phyloP scores from a whole-genome alignment of 2,113 vertebrate species.

The Pygoscelis adeliae region DNA sequence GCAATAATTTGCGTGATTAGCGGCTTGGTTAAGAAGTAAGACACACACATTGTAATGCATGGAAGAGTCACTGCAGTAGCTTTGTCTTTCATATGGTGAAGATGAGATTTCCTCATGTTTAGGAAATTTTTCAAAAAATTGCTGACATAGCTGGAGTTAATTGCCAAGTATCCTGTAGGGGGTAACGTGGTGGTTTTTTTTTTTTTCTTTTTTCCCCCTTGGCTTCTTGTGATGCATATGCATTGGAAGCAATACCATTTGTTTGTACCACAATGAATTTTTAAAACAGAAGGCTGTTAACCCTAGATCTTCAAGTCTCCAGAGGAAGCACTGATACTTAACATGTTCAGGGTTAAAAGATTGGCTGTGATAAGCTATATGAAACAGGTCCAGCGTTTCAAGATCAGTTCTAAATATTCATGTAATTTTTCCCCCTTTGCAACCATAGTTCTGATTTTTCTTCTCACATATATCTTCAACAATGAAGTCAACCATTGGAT shows the following conservation, averaged over 20 bases:
- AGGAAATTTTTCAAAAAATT: conserved; percentile 86
- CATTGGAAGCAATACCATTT: conserved; percentile 59
- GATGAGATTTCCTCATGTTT: conserved; percentile 77
- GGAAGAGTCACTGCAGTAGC: conserved; percentile 77
- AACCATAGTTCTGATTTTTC: background rate
- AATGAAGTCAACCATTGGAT: background rate
- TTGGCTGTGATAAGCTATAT: conserved; percentile 45
- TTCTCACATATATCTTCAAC: background rate
- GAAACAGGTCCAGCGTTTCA: conserved; percentile 38
- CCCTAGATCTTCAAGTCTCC: conserved; percentile 72
- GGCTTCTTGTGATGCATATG: conserved; percentile 65
- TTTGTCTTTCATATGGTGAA: conserved; percentile 79
- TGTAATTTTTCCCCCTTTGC: background rate
- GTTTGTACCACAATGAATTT: conserved; percentile 76
- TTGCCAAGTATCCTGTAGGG: conserved; percentile 82
- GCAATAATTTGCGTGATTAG: conserved; percentile 99
- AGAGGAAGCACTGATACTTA: conserved; percentile 62
- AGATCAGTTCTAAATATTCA: conserved; percentile 26
- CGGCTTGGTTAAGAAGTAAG: conserved; percentile 96
- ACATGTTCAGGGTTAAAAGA: conserved; percentile 71
- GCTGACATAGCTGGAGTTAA: conserved; percentile 89
- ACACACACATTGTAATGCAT: conserved; percentile 88
- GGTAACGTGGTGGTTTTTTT: background rate
- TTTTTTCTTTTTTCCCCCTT: background rate
- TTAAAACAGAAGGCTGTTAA: conserved; percentile 77